Base-by-base conservation (phyloP, 2,113 vertebrate species). In the Aepyceros melampus region DNA sequence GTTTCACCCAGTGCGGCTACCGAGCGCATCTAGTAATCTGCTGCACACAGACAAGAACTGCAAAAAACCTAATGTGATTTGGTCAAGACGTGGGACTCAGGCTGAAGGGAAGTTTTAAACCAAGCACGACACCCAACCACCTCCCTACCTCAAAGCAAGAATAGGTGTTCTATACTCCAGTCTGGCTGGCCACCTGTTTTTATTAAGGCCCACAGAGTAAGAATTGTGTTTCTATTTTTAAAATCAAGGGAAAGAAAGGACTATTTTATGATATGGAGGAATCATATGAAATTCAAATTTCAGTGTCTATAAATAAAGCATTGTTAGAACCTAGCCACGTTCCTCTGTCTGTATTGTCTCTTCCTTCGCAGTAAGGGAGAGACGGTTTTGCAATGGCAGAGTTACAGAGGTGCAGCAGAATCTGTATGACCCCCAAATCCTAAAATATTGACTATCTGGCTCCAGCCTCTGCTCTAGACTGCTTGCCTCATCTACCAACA, bases 11-110 rank as follows among this genome's bases (percentile, higher is more conserved):
- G 43, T 5, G 84, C 62, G 45, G 55, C 49, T 60, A 29, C 17
- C 0, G 14, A 47, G 5, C 1, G 10, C 0, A 0, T 11, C 1
- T 25, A 25, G 36, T 40, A 11, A 15, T 3, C 82, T 58, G 11
- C 3, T 64, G 31, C 13, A 31, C 1, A n/a, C 15, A 67, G 76
- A 85, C 13, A 23, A 53, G 49, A 81, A 14, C 15, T 47, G 5
- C n/a, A 74, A 58, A 88, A 85, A 60, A 10, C 67, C 40, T 33
- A n/a, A 8, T 0, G 5, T 12, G 13, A 6, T n/a, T 2, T 17
- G 47, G 67, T 3, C 2, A 33, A 87, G 47, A 67, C 10, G 7
- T 43, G 76, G 40, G 17, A 67, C 29, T 17, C 51, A 78, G 84
- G 21, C 10, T 25, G n/a, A 47, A 94, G 67, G 55, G 16, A 29